These are phyloP conservation scores for Eucera pruinosa DNA, from an alignment of 2,888 invertebrate species.

Conservation along the genomic window DNA sequence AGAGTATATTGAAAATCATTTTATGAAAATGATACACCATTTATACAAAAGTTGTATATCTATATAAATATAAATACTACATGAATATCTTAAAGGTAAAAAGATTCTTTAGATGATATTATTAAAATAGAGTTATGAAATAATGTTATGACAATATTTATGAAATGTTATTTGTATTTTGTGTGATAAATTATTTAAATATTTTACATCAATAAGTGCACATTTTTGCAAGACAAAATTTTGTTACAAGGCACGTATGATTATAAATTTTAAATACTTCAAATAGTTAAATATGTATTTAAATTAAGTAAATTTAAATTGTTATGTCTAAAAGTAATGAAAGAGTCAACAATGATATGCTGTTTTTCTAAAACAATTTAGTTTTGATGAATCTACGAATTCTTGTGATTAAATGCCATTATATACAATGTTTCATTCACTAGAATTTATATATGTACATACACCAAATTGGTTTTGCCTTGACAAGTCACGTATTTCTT, in stretches of 20 bases:
- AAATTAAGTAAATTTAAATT: constrained; percentile 4
- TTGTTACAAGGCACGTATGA: constrained; percentile 57
- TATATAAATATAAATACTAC: constrained; percentile 66
- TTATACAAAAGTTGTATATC: constrained; percentile 58
- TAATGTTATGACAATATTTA: constrained; percentile 22
- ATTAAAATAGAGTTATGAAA: constrained; percentile 8
- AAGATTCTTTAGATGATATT: constrained; percentile 30
- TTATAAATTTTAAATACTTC: constrained; percentile 18
- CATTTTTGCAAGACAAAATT: constrained; percentile 52
- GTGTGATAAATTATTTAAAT: constrained; percentile 19
- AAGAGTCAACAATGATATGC: neutral
- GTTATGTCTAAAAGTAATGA: neutral
- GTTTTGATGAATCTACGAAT: neutral
- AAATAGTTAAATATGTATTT: constrained; percentile 4
- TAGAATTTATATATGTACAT: neutral
- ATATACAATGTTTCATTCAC: constrained; percentile 24
- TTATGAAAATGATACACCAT: constrained; percentile 53
- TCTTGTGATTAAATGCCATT: constrained; percentile 9
- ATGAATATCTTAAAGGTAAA: constrained; percentile 61
- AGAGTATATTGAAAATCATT: constrained; percentile 44
- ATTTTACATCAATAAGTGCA: constrained; percentile 44
- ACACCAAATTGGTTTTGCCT: neutral
- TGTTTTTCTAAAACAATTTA: neutral
- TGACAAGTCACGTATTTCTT: neutral
- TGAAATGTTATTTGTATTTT: constrained; percentile 28